These are phyloP conservation scores for Montipora foliosa DNA, from an alignment of 64 coral and sea anemone species.

Conservation along the genomic window DNA sequence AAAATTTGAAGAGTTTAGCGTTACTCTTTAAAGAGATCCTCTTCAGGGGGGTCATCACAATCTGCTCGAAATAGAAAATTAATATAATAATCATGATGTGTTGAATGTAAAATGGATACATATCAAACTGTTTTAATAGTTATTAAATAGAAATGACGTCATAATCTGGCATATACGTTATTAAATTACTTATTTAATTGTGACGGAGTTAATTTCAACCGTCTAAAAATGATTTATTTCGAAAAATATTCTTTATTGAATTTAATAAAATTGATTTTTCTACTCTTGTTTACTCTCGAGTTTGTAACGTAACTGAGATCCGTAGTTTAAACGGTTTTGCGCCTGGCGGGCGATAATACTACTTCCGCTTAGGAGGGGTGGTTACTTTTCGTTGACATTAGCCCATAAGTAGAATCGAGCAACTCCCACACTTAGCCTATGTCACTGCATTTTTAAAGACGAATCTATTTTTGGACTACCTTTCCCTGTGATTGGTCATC, in stretches of 20 bases:
- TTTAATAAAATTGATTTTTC: conserved; percentile 36
- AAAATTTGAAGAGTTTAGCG: no score
- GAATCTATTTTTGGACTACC: no score
- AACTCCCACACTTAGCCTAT: no score
- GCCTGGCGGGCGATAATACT: background rate
- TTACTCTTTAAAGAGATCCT: background rate
- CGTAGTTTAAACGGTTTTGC: background rate
- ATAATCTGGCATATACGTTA: conserved; percentile 11
- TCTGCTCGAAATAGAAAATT: background rate
- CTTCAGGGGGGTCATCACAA: background rate
- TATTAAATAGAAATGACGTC: conserved; percentile 37
- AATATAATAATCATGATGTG: conserved; percentile 32
- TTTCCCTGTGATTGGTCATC: no score
- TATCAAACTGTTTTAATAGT: conserved; percentile 8
- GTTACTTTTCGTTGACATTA: no score
- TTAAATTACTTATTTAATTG: conserved; percentile 51
- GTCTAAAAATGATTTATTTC: conserved; percentile 34
- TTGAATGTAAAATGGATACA: background rate
- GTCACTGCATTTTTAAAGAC: no score
- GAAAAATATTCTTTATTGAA: conserved; percentile 31
- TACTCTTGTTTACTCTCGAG: background rate
- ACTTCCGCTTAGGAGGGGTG: background rate
- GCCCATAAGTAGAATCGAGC: no score
- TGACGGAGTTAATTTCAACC: conserved; percentile 29
- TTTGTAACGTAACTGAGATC: background rate